Base-by-base conservation (phyloP, 2,113 vertebrate species). In the Eupsittula cactorum region DNA sequence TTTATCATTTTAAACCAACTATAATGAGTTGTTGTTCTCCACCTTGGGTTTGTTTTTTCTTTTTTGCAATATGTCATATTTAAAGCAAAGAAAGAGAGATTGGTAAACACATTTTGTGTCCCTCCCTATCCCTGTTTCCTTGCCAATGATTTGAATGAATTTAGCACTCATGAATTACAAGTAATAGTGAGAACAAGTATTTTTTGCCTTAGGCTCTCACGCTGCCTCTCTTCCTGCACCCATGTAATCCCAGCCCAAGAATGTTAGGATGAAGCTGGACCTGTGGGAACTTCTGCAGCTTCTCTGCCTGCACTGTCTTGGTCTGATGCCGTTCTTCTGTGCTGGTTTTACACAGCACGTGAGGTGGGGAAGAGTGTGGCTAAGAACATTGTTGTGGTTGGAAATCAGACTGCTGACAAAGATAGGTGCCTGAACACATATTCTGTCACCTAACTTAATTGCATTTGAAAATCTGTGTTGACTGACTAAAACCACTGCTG, bases 231-330 rank as follows among this genome's bases (percentile, higher is more conserved):
- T 67, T 69, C 33, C 31, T 1, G 1, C 1, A 0, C 21, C 20
- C 21, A 3, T 7, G 1, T 9, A 47, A 64, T 60, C 25, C 27
- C 53, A 50, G 27, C 27, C 21, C 37, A 47, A 41, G 24, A 37
- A 33, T 5, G 3, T n/a, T 35, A 33, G 41, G 60, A 27, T 28
- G 13, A 31, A 88, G 31, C 46, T 59, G 50, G 25, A 50, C 25
- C 42, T 24, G 9, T 31, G 52, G 59, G 60, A 81, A 25, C 10
- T 46, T 68, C 23, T 57, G 27, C 29, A 83, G 52, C 33, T 68
- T 85, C 25, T 53, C 9, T 59, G 24, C 68, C 39, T 2, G 0
- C 0, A 1, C 23, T 41, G 0, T 65, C 18, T 78, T 6, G 2
- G 21, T 29, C 37, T 5, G 0, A 11, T 77, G 67, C 17, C 2